Base-by-base conservation (phyloP, 2,888 invertebrate species). In the Plutella xylostella region DNA sequence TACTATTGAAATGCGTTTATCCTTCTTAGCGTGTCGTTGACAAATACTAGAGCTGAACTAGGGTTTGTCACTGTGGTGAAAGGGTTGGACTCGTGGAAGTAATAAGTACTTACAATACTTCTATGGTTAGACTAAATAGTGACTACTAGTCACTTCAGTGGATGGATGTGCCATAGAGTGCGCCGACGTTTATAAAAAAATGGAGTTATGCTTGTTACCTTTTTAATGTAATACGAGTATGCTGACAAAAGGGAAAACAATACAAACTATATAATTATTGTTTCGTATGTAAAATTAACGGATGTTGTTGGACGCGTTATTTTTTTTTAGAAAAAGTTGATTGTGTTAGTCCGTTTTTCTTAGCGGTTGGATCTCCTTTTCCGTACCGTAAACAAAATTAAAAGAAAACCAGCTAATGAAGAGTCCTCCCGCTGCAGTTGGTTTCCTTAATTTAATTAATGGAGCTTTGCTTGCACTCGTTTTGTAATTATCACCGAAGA, bases 391-490 rank as follows among this genome's bases (percentile, higher is more conserved):
- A 9, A 28, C 12, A 28, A 28, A 11, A n/a, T n/a, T n/a, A n/a
- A n/a, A n/a, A n/a, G n/a, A 43, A 37, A 14, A 25, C 25, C 43
- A n/a, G 20, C 37, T 37, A 43, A 43, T 43, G 43, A 43, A 43
- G 43, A 19, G 7, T 18, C n/a, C 25, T 25, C 28, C 35, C 15
- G 12, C 20, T 35, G 35, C 43, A 33, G 22, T 37, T 37, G 41
- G 38, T 20, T 37, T 45, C 25, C 28, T 40, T 45, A 39, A 45
- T 31, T 45, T 25, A 41, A 45, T 45, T 45, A 45, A 45, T 45
- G 41, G 37, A 45, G 33, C 45, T 34, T 19, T 45, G 34, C 35
- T 35, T 17, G 34, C 42, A 45, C 41, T 42, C 41, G 42, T 45
- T 45, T 19, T 45, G 19, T 22, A 42, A 37, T 34, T 37, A 45